These are phyloP conservation scores for Brachionus angularis DNA, from an alignment of 1,140 invertebrate genomes.

Conservation along the genomic window DNA sequence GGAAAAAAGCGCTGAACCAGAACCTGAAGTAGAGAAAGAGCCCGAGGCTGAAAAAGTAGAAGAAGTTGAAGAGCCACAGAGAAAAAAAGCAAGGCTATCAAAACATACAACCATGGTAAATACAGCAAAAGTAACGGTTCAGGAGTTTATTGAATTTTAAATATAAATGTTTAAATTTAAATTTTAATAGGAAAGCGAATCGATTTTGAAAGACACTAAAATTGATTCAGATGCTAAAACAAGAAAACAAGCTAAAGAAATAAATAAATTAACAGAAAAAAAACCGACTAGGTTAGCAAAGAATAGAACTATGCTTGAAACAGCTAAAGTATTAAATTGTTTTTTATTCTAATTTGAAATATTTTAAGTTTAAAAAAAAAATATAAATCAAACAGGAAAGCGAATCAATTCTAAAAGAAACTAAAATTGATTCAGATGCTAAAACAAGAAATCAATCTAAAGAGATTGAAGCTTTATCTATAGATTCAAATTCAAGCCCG, in stretches of 20 bases:
- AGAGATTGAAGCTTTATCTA: conserved; percentile 1
- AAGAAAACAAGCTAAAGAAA: conserved; percentile 34
- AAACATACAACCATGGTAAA: conserved; percentile 36
- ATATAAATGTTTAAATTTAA: neutral
- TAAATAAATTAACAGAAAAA: neutral
- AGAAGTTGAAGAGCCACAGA: neutral
- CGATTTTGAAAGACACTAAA: conserved; percentile 24
- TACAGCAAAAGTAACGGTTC: neutral
- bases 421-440: conserved; percentile 31
- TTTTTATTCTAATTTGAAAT: neutral
- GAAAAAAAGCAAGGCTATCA: neutral
- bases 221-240: conserved; percentile 32
- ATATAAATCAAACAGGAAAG: neutral
- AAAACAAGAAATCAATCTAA: conserved; percentile 35
- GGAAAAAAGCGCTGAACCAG: too few species aligned
- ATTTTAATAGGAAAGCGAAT: conserved; percentile 7
- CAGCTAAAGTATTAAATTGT: conserved; percentile 39
- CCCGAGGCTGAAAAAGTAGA: neutral
- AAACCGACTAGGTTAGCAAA: conserved; percentile 18
- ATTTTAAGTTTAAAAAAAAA: neutral
- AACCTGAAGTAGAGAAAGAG: neutral
- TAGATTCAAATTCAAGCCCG: too few species aligned
- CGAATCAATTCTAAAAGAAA: conserved; percentile 10
- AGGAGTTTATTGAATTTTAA: neutral
- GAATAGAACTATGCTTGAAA: conserved; percentile 33